phyloP scores from a whole-genome alignment of 2,888 invertebrate species.

The Drosophila paranaensis region DNA sequence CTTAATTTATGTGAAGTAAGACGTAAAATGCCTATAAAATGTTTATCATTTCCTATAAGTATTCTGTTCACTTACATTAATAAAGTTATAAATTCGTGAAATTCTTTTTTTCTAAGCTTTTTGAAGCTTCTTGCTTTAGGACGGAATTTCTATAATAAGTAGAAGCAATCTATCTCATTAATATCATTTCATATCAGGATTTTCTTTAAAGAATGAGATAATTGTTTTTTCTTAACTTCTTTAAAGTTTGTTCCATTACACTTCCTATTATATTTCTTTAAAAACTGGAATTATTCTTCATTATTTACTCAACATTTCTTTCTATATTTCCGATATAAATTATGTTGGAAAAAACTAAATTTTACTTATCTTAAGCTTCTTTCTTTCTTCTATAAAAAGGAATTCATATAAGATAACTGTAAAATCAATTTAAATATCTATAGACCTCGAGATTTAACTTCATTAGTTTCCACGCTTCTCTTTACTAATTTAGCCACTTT shows the following conservation, averaged over 20 bases:
- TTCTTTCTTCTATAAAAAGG: background rate
- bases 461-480: too few species aligned
- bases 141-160: too few species aligned
- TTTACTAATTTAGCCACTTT: background rate
- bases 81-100: too few species aligned
- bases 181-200: background rate
- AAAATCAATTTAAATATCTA: background rate
- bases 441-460: background rate
- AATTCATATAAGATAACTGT: background rate
- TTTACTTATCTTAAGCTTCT: background rate
- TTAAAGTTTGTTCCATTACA: background rate
- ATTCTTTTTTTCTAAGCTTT: background rate
- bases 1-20: background rate
- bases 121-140: background rate
- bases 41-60: background rate
- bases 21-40: too few species aligned
- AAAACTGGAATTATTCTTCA: background rate
- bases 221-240: background rate
- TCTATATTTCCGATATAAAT: too few species aligned
- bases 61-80: too few species aligned
- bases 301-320: background rate
- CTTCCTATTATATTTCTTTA: background rate
- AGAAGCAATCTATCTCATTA: too few species aligned
- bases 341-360: too few species aligned
- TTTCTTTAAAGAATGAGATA: background rate